A percentile compares a stretch with the other conserved stretches of the same genome.
Evolutionary conservation across 2,888 invertebrate species (phyloP).

Genomic region (Syritta pipiens): DNA sequence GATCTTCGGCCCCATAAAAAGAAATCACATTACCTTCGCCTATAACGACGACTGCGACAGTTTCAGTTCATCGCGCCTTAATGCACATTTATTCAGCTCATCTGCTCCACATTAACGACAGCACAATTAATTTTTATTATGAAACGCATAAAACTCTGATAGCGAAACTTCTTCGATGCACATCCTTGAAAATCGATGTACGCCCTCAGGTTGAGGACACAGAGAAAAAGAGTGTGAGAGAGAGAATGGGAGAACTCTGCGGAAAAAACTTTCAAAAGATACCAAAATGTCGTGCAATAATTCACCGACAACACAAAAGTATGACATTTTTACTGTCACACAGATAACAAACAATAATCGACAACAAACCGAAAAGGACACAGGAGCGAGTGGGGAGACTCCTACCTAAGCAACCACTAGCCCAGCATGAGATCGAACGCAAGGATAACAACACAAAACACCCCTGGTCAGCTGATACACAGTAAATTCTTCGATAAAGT

Average conservation of each 20-base stretch:
- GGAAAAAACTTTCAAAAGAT: slow-evolving; percentile 8
- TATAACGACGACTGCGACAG: too few relatives aligned
- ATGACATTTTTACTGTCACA: slow-evolving; percentile 36
- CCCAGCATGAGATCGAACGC: slow-evolving; percentile 25
- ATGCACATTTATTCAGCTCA: too few relatives aligned
- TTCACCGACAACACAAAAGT: slow-evolving; percentile 14
- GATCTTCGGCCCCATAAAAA: too few relatives aligned
- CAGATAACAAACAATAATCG: slow-evolving; percentile 45
- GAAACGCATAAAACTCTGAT: not conserved
- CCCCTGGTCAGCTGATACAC: not conserved
- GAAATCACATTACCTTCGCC: too few relatives aligned
- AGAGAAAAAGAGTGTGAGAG: not conserved
- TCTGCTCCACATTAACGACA: too few relatives aligned
- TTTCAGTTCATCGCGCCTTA: too few relatives aligned
- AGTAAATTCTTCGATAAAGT: slow-evolving; percentile 27
- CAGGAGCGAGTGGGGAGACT: not conserved
- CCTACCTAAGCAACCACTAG: not conserved
- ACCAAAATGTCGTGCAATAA: slow-evolving; percentile 32
- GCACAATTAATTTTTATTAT: not conserved
- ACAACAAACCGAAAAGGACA: not conserved
- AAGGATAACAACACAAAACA: slow-evolving; percentile 18
- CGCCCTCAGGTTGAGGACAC: not conserved
- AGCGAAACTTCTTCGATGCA: not conserved
- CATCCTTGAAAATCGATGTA: too few relatives aligned
- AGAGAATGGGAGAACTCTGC: too few relatives aligned